phyloP scores from a whole-genome alignment of 2,888 invertebrate species.

The Scotopteryx bipunctaria region DNA sequence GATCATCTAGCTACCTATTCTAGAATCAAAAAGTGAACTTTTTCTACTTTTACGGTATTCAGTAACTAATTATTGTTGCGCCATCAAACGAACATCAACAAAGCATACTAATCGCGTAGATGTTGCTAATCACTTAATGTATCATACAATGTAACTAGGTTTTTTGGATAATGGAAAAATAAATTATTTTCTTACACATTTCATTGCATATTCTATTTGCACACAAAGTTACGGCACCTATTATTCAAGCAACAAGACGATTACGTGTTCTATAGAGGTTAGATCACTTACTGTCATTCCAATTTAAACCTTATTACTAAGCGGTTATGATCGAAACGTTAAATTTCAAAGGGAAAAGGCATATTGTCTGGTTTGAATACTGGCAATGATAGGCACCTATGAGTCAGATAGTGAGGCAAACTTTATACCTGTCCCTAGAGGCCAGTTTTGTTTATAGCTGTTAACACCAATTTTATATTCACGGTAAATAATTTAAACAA shows the following conservation, averaged over 20 bases:
- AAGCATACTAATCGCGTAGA: too few relatives aligned
- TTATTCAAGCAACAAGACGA: constrained; percentile 70
- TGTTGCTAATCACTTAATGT: too few relatives aligned
- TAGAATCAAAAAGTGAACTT: too few relatives aligned
- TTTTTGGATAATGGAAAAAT: constrained; percentile 11
- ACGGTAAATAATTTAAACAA: too few relatives aligned
- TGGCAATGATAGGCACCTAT: constrained; percentile 64
- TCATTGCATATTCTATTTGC: constrained; percentile 59
- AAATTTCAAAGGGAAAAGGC: constrained; percentile 15
- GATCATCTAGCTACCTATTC: too few relatives aligned
- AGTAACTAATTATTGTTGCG: too few relatives aligned
- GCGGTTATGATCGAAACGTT: constrained; percentile 4
- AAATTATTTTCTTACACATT: constrained; percentile 31
- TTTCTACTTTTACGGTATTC: too few relatives aligned
- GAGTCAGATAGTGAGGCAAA: constrained; percentile 57
- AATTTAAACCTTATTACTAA: constrained; percentile 46
- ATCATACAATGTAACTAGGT: background rate
- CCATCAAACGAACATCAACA: too few relatives aligned
- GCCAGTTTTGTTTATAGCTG: constrained; percentile 27
- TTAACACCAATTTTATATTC: too few relatives aligned
- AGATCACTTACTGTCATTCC: constrained; percentile 33
- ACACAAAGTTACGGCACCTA: constrained; percentile 67
- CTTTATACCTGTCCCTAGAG: constrained; percentile 39
- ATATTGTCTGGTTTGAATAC: constrained; percentile 35
- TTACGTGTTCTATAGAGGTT: constrained; percentile 55